These are phyloP conservation scores for Hylomyscus alleni DNA, from an alignment of 2,797 vertebrate species.

Conservation along the genomic window DNA sequence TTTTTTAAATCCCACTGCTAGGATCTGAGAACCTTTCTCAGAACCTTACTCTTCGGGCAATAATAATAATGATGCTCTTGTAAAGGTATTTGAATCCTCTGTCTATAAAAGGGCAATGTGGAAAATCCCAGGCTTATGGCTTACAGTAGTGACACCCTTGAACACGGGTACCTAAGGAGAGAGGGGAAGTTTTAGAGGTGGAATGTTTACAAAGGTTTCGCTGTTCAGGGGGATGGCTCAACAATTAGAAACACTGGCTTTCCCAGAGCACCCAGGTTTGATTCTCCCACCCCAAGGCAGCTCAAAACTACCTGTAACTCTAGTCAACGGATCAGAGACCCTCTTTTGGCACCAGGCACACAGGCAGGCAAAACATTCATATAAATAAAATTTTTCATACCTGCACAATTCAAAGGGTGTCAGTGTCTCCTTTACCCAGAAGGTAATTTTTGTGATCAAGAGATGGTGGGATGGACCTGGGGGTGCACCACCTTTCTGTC, in stretches of 20 bases:
- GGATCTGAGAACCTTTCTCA: rapidly evolving
- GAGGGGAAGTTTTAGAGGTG: neutral
- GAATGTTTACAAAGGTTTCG: too few species aligned
- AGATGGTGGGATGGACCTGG: neutral
- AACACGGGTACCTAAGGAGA: rapidly evolving
- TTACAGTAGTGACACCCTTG: neutral
- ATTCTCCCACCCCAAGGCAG: neutral
- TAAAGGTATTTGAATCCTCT: too few species aligned
- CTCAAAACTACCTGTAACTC: neutral
- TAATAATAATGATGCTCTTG: neutral
- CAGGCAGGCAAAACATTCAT: neutral
- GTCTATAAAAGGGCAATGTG: neutral
- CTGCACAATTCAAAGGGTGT: neutral
- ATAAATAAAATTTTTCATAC: neutral
- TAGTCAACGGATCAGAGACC: too few species aligned
- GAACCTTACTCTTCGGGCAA: neutral
- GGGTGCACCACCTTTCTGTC: neutral
- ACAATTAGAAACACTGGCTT: neutral
- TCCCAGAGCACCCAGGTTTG: neutral
- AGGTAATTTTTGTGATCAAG: neutral
- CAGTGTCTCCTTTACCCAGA: neutral
- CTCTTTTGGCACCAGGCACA: neutral
- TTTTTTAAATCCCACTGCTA: neutral
- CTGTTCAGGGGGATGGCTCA: too few species aligned
- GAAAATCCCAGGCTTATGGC: neutral